Evolutionary conservation across 2,888 invertebrate genomes (phyloP), one percentile per base, ranked within the genome.

Genomic region (Steinernema carpocapsae): DNA sequence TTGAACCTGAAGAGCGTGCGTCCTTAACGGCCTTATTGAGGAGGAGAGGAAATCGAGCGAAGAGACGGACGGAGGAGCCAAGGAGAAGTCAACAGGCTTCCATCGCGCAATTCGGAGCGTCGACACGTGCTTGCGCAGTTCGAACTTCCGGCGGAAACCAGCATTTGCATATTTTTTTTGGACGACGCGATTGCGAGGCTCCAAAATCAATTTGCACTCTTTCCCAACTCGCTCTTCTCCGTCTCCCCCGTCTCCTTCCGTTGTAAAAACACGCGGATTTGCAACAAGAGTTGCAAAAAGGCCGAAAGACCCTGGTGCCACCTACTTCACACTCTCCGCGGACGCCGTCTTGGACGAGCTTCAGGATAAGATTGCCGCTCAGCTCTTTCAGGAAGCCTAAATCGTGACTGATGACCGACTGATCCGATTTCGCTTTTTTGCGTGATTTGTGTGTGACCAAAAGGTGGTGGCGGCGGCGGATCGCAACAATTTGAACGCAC

Each of bases 361-460:
- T 86, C 45, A 84, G 79, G 37, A 85, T 78, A 56, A 79, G 79
- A 17, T 78, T 74, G 10, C 76, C 78, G 32, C 80, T 80, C 6
- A 77, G 77, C 32, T 82, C 78, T 76, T 85, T 85, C 48, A 86
- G 77, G 26, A 86, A 77, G 6, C 86, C 86, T 86, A 78, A 71
- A 84, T 64, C 29, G 7, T 32, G 32, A 64, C 32, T 64, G 64
- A 32, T 51, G 12, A 72, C 7, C 37, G 37, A 37, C 4, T 37
- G 37, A 37, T 37, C 10, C 37, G 32, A 72, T 32, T 46, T 42
- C 37, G 22, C 43, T 46, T 37, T 22, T 56, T 46, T 45, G 32
- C 17, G 46, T 45, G 37, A 71, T 59, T 17, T 46, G n/a, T 43
- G 26, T 12, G 19, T 56, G 32, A 52, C 22, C 14, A 64, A 71